phyloP scores from a whole-genome alignment of 2,888 invertebrate genomes.

The Lymantria monacha region DNA sequence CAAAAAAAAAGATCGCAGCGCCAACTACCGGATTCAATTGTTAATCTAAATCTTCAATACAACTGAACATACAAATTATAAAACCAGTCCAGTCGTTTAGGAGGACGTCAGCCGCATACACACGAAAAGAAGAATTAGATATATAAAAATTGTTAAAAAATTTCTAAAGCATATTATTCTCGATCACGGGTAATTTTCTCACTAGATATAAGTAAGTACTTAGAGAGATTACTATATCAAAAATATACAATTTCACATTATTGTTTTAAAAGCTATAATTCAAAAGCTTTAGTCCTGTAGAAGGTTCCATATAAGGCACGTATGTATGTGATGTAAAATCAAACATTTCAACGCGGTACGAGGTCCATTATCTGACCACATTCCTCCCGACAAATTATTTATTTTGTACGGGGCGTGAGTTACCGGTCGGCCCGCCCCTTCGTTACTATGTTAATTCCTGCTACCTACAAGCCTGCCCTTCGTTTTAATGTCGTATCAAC shows the following conservation, averaged over 20 bases:
- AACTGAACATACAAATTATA: no score
- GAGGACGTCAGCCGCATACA: no score
- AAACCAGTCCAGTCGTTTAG: no score
- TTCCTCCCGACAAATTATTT: conserved; percentile 72
- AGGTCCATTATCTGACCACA: conserved; percentile 56
- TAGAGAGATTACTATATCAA: no score
- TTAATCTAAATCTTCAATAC: no score
- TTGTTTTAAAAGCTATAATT: not conserved
- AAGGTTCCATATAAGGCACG: conserved; percentile 6
- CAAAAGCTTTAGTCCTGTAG: not conserved
- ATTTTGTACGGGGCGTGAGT: conserved; percentile 78
- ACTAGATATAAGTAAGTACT: no score
- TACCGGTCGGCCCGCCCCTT: conserved; percentile 73
- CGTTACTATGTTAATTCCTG: conserved; percentile 76
- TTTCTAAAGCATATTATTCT: no score
- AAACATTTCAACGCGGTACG: conserved; percentile 24
- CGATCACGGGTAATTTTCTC: no score
- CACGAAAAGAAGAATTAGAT: no score
- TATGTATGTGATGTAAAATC: conserved; percentile 24
- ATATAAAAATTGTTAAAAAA: no score
- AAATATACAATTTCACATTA: not conserved
- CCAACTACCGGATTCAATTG: no score
- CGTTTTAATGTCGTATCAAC: conserved; percentile 36
- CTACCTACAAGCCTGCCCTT: conserved; percentile 50
- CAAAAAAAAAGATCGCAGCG: no score